Percentiles rank a stretch among this genome's conserved stretches.
Conservation (phyloP, 30 jellyfish, hydroid and myxozoan species). For the Sanderia malayensis region DNA sequence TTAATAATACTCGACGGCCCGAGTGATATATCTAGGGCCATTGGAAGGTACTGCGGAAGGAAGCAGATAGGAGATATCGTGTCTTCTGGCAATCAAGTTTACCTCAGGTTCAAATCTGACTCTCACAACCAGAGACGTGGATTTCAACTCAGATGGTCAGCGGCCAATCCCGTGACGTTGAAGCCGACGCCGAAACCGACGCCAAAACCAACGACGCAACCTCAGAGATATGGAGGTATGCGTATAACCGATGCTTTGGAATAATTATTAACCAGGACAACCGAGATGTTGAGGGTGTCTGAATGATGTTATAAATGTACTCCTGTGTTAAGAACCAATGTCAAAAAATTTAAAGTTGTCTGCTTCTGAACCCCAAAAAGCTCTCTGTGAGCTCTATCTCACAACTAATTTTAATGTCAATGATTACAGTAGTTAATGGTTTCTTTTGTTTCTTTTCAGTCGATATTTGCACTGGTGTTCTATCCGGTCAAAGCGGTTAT, state of each 20-base stretch:
- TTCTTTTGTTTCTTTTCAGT: too few species aligned
- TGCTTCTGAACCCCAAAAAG: too few species aligned
- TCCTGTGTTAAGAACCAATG: too few species aligned
- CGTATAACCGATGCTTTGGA: too few species aligned
- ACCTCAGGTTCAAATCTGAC: slow-evolving; percentile 42
- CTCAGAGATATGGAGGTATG: background rate
- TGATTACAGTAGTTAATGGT: too few species aligned
- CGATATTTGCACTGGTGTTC: background rate
- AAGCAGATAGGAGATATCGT: slow-evolving; percentile 1
- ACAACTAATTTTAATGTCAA: too few species aligned
- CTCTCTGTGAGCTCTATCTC: too few species aligned
- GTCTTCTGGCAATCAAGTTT: slow-evolving; percentile 38
- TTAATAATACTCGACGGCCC: slow-evolving; percentile 68
- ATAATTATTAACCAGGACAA: too few species aligned
- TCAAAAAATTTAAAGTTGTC: too few species aligned
- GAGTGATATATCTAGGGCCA: slow-evolving; percentile 14
- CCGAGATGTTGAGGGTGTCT: too few species aligned
- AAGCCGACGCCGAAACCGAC: too few species aligned
- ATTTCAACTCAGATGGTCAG: slow-evolving; percentile 37
- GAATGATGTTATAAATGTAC: too few species aligned
- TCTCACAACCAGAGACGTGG: slow-evolving; percentile 45
- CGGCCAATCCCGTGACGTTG: background rate
- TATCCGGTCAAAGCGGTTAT: slow-evolving; percentile 41
- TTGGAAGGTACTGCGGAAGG: slow-evolving; percentile 49
- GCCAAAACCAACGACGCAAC: slow-evolving; percentile 10